Evolutionary conservation across 2,797 vertebrate species (phyloP), one percentile per base, ranked within the genome.

Genomic region (Micromesistius poutassou): DNA sequence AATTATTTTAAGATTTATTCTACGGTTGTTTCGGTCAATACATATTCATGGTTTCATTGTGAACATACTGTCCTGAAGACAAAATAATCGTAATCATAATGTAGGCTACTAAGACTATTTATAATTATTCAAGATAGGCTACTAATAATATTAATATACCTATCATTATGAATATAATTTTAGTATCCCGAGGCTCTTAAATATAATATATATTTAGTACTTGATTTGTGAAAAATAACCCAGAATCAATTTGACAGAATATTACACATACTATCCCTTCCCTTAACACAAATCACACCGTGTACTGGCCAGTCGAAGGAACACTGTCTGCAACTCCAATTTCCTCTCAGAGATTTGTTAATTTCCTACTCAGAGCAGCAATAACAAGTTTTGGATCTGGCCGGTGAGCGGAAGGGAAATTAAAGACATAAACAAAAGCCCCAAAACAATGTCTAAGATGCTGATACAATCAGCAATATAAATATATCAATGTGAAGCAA

Each of bases 381-480:
- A 84, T 86, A 91, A 90, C 86, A 83, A 82, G 76, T 83, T 82
- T 78, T 82, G 76, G 79, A 79, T 78, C 2, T 4, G 38, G n/a
- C n/a, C 30, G 33, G 72, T 71, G 70, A 71, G 62, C 31, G 62
- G 77, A 78, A 81, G 84, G 87, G 87, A 90, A 92, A 92, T 91
- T 82, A 90, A 91, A 90, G 84, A 79, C 78, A 81, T 22, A 77
- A 81, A 84, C 78, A 71, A 80, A 80, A 83, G 78, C 68, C 28
- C 50, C 78, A 76, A 82, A 85, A 85, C 79, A 89, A 86, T 82
- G 79, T 73, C 10, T 12, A 36, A 66, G 77, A 82, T 82, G 42
- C 74, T 72, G 90, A 93, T 90, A 88, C 83, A 79, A 92, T 91
- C 91, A 89, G 86, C 81, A 90, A 91, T 90, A 89, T 89, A 68